Evolutionary conservation across 2,113 vertebrate genomes (phyloP), one percentile per base, ranked within the genome.

Genomic region (Sinocyclocheilus anophthalmus): DNA sequence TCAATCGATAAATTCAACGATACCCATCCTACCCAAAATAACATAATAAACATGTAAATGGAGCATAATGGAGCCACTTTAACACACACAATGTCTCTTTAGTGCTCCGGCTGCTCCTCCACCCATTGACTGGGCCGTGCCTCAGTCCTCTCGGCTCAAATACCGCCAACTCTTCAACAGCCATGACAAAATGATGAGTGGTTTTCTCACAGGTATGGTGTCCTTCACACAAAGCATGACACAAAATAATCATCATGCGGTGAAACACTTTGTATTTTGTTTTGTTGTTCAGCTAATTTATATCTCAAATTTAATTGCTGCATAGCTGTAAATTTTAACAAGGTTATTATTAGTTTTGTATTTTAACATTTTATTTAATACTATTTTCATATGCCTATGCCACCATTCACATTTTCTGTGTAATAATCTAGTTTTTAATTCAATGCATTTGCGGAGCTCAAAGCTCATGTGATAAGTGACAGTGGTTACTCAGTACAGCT

Each of bases 141-240:
- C 98, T 88, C 96, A 97, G 92, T 98, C 97, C 26, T 99, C 98
- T 11, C 94, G 98, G 33, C 95, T 99, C 67, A 99, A 99, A 92
- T 99, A 99, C 92, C 94, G 98, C 69, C 98, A 99, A 90, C 95
- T 99, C 75, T 99, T 99, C 93, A 99, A 99, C 91, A 98, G 97
- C 88, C 97, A 99, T 0, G 98, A 99, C 93, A 99, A 99, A 94
- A 98, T 98, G 90, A 99, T 99, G 98, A 97, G 97, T 79, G 98
- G 98, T 86, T 97, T 99, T 87, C 92, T 99, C 90, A 99, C 98
- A 93, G 98, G 98, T 99, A 96, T 86, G 86, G 81, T 9, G 8
- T 10, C 14, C 10, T 11, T 42, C 45, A 55, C 65, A 30, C 48
- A 57, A 14, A 24, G 22, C 42, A 75, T 55, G 33, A 57, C 14